Base-by-base conservation (phyloP, 2,888 invertebrate species). In the Eupithecia subumbrata region DNA sequence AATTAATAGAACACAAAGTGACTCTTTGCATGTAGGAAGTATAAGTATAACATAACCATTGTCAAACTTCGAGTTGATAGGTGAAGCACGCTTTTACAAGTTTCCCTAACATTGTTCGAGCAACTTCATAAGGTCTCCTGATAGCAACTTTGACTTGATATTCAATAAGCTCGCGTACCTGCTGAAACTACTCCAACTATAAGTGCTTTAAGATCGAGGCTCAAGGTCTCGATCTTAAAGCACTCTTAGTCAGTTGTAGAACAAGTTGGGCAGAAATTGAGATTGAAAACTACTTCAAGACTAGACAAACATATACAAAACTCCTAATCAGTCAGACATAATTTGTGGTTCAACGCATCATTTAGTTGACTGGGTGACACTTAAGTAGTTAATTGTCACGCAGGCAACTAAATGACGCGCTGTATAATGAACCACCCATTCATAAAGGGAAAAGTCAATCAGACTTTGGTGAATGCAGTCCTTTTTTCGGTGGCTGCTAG, bases 401-500 rank as follows among this genome's bases (percentile, higher is more conserved):
- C 7, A 7, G 18, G n/a, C 52, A n/a, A 8, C 52, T 52, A 2
- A 52, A n/a, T n/a, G 2, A 52, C n/a, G 9, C 52, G 52, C 52
- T 18, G 45, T n/a, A 37, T 37, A 37, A 37, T 56, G 22, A 12
- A 56, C 56, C 56, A 12, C 9, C 74, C 71, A 75, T 78, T 77
- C 67, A 79, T 79, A 76, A 76, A 73, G 37, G 7, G 18, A 66
- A 69, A 77, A 75, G 80, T 79, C 82, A 78, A 81, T 81, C 79
- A 77, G 75, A 73, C 76, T 76, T 78, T 76, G 66, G 63, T 18
- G 40, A 72, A 73, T 69, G 79, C 78, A 82, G 64, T 66, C 85
- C 83, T 85, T 84, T 83, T 84, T 83, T 82, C 79, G 85, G 85
- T 85, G 84, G 83, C 78, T 83, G 85, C 84, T 87, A 84, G 87